Evolutionary conservation across 2,113 vertebrate species (phyloP), one percentile per base, ranked within the genome.

Genomic region (Lagopus muta): DNA sequence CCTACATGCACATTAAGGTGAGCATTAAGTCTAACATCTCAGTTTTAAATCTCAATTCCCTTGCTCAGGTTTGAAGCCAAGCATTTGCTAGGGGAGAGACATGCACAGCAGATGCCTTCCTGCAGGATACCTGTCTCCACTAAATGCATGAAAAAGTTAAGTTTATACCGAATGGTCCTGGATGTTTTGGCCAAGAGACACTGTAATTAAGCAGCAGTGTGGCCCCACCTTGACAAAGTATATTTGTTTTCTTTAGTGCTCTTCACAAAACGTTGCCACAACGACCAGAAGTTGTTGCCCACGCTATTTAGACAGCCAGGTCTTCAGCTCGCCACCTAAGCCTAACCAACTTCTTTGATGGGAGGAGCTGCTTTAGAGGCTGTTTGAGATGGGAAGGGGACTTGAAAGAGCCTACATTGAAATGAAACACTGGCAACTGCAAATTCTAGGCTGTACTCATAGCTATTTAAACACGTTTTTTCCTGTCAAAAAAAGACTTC

Each of bases 41-140:
- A 71, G 47, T 71, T 75, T 88, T 78, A 89, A 86, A 86, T 91
- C 79, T 94, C 89, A 77, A 86, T 91, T 96, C 91, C 50, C 78
- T 86, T 17, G 25, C 38, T 58, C 40, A 50, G 14, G 9, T 91
- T 94, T 40, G 34, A 52, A 87, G 86, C 89, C 93, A 97, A 90
- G 75, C 13, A 10, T 89, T 92, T 90, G 77, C 69, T 69, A 28
- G 8, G 25, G 55, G 40, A 90, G 20, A 72, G 21, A 48, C 45
- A 27, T 13, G 32, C 32, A 45, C 43, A 79, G 74, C 57, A 64
- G 50, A 85, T 43, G 24, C 30, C 48, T 66, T 78, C 84, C 84
- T 74, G 75, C 70, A 91, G 67, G 19, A 38, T 36, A 55, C 76
- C 47, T 57, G 6, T 64, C 69, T 81, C 50, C 24, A 70, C n/a